Evolutionary conservation across 2,888 invertebrate genomes (phyloP).

Genomic region (Oscheius sp.): DNA sequence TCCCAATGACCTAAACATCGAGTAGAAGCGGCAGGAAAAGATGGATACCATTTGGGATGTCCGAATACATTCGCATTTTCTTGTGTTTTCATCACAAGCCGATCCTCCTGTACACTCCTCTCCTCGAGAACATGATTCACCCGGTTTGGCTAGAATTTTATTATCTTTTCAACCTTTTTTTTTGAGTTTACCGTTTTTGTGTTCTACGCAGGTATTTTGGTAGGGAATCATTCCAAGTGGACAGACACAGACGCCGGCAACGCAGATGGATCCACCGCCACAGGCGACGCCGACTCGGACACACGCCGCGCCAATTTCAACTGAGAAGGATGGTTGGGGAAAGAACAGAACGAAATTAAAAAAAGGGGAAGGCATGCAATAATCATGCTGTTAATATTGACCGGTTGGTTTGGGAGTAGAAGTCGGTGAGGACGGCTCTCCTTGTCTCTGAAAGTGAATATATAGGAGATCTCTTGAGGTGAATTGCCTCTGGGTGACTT

Average conservation of each 20-base stretch:
- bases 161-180: too few species aligned
- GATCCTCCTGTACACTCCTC: conserved; percentile 61
- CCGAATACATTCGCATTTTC: conserved; percentile 61
- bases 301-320: conserved; percentile 63
- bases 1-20: conserved; percentile 43
- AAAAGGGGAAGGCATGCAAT: conserved; percentile 9
- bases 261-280: conserved; percentile 64
- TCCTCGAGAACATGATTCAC: conserved; percentile 60
- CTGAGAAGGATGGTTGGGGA: conserved; percentile 36
- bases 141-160: conserved; percentile 59
- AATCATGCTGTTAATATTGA: conserved; percentile 32
- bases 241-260: conserved; percentile 70
- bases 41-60: conserved; percentile 58
- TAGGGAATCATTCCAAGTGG: conserved; percentile 49
- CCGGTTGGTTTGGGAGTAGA: conserved; percentile 5
- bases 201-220: conserved; percentile 48
- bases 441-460: neutral
- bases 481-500: neutral
- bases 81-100: conserved; percentile 51
- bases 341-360: neutral
- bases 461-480: neutral
- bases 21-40: neutral
- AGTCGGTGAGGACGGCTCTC: neutral
- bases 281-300: conserved; percentile 60
- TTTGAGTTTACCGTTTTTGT: conserved; percentile 42